Base-by-base conservation (phyloP, 2,113 vertebrate species). In the Eira barbara region DNA sequence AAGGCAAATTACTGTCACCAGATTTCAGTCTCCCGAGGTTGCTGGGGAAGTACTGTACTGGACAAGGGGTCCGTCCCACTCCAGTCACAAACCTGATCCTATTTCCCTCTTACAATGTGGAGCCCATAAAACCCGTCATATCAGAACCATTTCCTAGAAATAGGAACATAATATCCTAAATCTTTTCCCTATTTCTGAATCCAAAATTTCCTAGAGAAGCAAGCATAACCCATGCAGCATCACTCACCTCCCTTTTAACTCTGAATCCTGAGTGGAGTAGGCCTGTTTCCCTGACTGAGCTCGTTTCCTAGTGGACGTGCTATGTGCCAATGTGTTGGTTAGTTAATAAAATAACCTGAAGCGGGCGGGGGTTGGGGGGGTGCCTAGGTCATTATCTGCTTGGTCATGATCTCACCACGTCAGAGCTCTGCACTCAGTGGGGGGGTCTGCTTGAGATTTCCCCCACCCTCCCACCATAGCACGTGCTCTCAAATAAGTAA, bases 231-330 rank as follows among this genome's bases (percentile, higher is more conserved):
- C 42, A 0, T 3, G 6, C 67, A 27, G 61, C 4, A 11, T 31
- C 1, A 7, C 67, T 3, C 1, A 3, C 34, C 27, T 25, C 13
- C 27, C 27, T 45, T 1, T 36, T 47, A 34, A 34, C 20, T 5
- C 1, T 65, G 45, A n/a, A 7, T 39, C 69, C 36, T 7, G 17
- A 3, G 79, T 21, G 23, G 89, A 34, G n/a, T 7, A 21, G 74
- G 23, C 34, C 25, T 27, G 17, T 55, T 8, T 57, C 7, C 49
- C 2, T 7, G 23, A 34, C 11, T 18, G 78, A 67, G 63, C 63
- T 39, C 36, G 0, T 79, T 89, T 61, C 25, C 82, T 63, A 31
- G 3, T 34, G 52, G 27, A 29, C 25, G 10, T 0, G 7, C 45
- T 42, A 15, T 13, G 3, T 39, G 20, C n/a, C 17, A 25, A 1